Percentiles rank a stretch among this genome's conserved stretches.
phyloP scores from a whole-genome alignment of 2,797 vertebrate genomes.

The Cossypha dichroa region DNA sequence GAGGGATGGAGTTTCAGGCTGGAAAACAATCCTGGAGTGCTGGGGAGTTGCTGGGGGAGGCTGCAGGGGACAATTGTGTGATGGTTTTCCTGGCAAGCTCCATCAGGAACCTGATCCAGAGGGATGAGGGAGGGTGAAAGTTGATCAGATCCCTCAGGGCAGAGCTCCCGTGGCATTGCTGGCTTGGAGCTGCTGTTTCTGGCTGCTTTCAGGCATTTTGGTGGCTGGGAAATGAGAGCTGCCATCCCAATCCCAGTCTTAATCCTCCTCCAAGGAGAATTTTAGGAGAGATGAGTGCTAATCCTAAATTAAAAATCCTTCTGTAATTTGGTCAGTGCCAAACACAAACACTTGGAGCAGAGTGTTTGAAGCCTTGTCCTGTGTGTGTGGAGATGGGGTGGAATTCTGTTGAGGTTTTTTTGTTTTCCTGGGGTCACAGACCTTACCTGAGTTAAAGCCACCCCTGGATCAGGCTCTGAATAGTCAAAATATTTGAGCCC shows the following conservation, averaged over 20 bases:
- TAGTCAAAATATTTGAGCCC: too few relatives aligned
- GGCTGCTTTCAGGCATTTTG: accelerated
- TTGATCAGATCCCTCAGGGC: background rate
- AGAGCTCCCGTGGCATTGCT: background rate
- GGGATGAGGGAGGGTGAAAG: background rate
- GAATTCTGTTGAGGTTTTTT: background rate
- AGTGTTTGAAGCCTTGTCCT: accelerated
- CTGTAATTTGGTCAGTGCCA: background rate
- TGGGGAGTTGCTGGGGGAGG: background rate
- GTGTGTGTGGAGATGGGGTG: background rate
- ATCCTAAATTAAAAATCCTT: background rate
- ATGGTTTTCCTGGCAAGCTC: background rate
- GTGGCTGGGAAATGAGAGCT: background rate
- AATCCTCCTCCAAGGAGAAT: background rate
- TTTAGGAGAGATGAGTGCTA: background rate
- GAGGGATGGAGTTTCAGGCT: background rate
- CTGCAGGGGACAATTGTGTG: background rate
- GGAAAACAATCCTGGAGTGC: background rate
- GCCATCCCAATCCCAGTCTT: background rate
- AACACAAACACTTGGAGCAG: background rate
- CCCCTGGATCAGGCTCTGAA: background rate
- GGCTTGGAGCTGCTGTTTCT: background rate
- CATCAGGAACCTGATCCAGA: background rate
- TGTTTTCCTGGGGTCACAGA: background rate
- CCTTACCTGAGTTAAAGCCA: background rate